Base-by-base conservation (phyloP, 2,797 vertebrate species). In the Oryzias dopingdopingensis region DNA sequence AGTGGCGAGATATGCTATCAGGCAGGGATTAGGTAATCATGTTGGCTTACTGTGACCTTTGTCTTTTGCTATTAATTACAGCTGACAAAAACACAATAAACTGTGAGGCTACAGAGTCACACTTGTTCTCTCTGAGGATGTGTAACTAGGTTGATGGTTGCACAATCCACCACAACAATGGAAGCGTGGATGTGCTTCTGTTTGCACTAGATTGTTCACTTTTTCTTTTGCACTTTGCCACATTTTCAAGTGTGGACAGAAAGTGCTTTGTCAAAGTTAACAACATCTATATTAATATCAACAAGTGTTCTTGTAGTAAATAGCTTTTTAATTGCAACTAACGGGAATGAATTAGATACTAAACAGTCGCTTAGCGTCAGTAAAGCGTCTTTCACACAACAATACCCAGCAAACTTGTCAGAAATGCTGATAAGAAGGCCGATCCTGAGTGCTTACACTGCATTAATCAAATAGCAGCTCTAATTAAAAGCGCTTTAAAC, bases 381-480 rank as follows among this genome's bases (percentile, higher is more conserved):
- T 93, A 92, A 94, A 94, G 92, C 79, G 92, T 92, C 93, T 96
- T 94, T 90, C 92, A 93, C 90, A 92, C 90, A 91, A 92, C 92
- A 94, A 94, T 96, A 93, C 88, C 91, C 90, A 91, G 92, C 93
- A 95, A 94, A 96, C 92, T 94, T 95, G 96, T 95, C 96, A 94
- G 94, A 92, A 95, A 82, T 91, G 93, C 94, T 96, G 96, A 96
- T 96, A 96, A 95, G 94, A 95, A 93, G 88, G 93, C 93, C 91
- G 95, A 94, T 95, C 94, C 93, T 91, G 91, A 93, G 93, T 73
- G 94, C 94, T 96, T 95, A 94, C 93, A 95, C 88, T 91, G 94
- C 95, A 98, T 98, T 98, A 98, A 98, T 98, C 96, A 99, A 97
- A 97, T 95, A 96, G 94, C 94, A 94, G 92, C 92, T 96, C 95